Conservation (phyloP, 2,888 invertebrate genomes). For the Agrotis puta region DNA sequence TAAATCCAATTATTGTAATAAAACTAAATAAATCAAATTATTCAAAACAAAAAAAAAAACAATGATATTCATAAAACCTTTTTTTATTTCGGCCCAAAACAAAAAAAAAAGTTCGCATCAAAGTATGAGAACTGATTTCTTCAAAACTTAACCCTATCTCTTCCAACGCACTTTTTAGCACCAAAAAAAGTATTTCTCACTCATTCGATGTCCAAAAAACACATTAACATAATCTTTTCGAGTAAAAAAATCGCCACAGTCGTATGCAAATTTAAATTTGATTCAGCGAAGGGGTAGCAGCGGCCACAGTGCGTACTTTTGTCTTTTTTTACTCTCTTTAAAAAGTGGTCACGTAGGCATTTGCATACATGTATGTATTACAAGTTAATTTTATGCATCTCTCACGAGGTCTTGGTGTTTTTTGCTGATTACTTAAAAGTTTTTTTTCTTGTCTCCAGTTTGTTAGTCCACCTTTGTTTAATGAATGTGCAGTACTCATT, state of each 20-base stretch:
- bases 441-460: constrained; percentile 53
- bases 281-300: constrained; percentile 77
- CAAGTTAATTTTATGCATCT: constrained; percentile 83
- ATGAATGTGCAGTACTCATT: constrained; percentile 43
- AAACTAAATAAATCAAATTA: constrained; percentile 5
- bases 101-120: constrained; percentile 51
- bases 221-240: constrained; percentile 86
- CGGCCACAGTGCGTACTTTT: constrained; percentile 72
- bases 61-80: background rate
- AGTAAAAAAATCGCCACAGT: constrained; percentile 85
- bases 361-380: constrained; percentile 77
- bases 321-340: constrained; percentile 74
- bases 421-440: constrained; percentile 69
- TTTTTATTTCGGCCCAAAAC: constrained; percentile 20
- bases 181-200: constrained; percentile 77
- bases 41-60: constrained; percentile 18
- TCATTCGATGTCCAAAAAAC: constrained; percentile 86
- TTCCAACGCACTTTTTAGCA: constrained; percentile 66
- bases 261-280: constrained; percentile 84
- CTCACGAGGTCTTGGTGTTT: constrained; percentile 81
- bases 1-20: background rate
- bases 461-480: constrained; percentile 60
- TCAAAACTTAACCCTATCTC: constrained; percentile 67
- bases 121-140: constrained; percentile 68
- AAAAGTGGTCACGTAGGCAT: constrained; percentile 87